phyloP scores from a whole-genome alignment of 2,113 vertebrate species.

The Phylloscopus whistleri region DNA sequence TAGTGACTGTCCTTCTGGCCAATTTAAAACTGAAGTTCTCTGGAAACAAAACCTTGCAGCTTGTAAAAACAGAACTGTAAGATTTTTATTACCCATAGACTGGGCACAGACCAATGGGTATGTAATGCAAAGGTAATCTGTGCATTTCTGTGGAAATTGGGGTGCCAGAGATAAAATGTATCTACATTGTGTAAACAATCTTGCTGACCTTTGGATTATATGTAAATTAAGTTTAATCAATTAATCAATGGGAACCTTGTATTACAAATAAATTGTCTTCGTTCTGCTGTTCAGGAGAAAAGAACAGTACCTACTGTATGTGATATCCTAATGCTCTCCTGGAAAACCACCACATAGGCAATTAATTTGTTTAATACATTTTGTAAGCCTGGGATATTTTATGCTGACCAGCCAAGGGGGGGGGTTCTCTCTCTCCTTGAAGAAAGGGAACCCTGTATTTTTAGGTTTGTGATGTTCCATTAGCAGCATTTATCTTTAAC shows the following conservation, averaged over 20 bases:
- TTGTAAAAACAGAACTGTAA: background rate
- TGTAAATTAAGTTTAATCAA: background rate
- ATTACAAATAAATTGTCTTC: background rate
- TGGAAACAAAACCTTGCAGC: background rate
- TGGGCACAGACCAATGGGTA: background rate
- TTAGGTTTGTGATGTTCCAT: background rate
- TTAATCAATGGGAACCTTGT: background rate
- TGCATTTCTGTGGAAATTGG: background rate
- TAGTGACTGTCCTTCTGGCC: background rate
- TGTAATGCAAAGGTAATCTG: background rate
- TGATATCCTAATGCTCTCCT: background rate
- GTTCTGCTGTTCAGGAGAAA: background rate
- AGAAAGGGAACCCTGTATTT: background rate
- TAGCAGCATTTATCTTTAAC: background rate
- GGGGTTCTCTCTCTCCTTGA: background rate
- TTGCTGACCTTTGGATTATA: background rate
- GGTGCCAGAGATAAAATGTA: background rate
- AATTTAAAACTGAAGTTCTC: background rate
- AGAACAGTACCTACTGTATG: background rate
- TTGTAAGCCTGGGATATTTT: background rate
- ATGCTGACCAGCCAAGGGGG: background rate
- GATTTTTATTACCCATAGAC: background rate
- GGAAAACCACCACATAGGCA: background rate
- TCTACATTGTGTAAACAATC: background rate
- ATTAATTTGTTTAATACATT: background rate